phyloP scores from a whole-genome alignment of 2,797 vertebrate genomes.

The Pipistrellus pygmaeus region DNA sequence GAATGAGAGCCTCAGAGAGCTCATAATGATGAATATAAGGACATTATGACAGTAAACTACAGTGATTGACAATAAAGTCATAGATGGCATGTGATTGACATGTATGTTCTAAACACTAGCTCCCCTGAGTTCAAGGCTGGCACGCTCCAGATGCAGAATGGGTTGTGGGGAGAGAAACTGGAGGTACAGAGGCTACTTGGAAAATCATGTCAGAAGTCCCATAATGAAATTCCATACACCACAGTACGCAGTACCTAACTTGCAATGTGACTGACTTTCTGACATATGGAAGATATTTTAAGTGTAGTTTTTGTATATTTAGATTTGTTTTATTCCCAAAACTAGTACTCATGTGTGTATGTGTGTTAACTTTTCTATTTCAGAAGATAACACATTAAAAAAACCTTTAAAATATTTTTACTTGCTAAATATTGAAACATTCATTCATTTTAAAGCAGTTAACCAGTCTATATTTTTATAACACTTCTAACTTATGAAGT shows the following conservation, averaged over 20 bases:
- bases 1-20: not conserved
- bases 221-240: not conserved
- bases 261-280: not conserved
- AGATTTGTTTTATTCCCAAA: slow-evolving; percentile 31
- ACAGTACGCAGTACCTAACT: not conserved
- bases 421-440: slow-evolving; percentile 2
- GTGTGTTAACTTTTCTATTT: not conserved
- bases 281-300: not conserved
- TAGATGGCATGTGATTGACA: not conserved
- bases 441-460: not conserved
- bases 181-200: not conserved
- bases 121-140: not conserved
- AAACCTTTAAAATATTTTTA: not conserved
- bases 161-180: not conserved
- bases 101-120: not conserved
- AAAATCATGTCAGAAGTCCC: not conserved
- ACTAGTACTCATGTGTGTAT: not conserved
- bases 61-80: not conserved
- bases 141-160: not conserved
- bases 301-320: not conserved
- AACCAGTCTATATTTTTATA: not conserved
- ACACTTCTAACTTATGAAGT: not conserved
- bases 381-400: not conserved
- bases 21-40: not conserved
- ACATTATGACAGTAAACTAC: not conserved